Percentiles rank a stretch among this genome's conserved stretches.
phyloP scores from a whole-genome alignment of 2,113 vertebrate genomes.

The Pollimyrus isidori region DNA sequence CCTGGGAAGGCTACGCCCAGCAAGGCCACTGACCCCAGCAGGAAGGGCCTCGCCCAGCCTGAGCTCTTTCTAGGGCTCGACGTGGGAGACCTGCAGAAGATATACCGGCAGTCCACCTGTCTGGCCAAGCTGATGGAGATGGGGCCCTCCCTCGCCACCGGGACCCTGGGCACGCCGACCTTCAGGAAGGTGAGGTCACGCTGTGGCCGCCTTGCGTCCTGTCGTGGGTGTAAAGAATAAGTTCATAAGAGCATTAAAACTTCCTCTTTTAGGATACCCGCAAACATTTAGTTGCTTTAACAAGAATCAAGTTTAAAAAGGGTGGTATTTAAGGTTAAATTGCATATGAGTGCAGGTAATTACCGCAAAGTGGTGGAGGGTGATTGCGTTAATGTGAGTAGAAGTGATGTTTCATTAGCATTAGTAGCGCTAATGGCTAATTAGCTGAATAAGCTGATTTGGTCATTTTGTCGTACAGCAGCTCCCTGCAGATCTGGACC shows the following conservation, averaged over 20 bases:
- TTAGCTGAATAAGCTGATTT: neutral
- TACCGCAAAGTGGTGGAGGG: neutral
- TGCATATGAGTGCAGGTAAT: neutral
- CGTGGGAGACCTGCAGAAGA: conserved; percentile 70
- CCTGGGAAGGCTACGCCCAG: conserved; percentile 47
- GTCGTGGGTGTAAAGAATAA: neutral
- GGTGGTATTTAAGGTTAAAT: neutral
- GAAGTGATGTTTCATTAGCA: neutral
- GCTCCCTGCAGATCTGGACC: conserved; percentile 67
- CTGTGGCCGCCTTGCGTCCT: neutral
- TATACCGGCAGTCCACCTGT: conserved; percentile 63
- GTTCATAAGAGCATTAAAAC: neutral
- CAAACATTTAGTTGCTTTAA: neutral
- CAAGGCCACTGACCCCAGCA: conserved; percentile 47
- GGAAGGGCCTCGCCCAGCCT: conserved; percentile 52
- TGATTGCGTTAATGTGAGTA: neutral
- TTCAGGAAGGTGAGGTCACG: conserved; percentile 49
- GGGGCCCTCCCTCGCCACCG: conserved; percentile 36
- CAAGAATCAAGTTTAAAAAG: neutral
- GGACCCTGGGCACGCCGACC: conserved; percentile 43
- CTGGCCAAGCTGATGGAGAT: conserved; percentile 70
- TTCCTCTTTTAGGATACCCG: neutral
- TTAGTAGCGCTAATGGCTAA: neutral
- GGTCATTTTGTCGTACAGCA: conserved; percentile 55
- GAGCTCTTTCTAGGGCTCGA: conserved; percentile 79